Conservation (phyloP, 2,113 vertebrate species). For the Antennarius striatus region DNA sequence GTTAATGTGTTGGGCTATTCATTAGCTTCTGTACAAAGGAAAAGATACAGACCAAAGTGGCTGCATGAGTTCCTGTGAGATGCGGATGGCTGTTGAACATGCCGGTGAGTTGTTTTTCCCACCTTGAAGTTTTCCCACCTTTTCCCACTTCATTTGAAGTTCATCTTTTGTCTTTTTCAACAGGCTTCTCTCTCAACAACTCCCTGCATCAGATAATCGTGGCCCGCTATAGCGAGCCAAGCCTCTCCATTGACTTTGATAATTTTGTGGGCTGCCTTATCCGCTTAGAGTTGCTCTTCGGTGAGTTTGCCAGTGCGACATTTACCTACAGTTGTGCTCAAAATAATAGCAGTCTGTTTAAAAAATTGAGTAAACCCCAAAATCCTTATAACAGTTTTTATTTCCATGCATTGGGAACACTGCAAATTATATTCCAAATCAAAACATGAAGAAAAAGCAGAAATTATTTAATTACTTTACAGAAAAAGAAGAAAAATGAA, state of each 20-base stretch:
- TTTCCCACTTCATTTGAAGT: too few relatives aligned
- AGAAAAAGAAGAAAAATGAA: too few relatives aligned
- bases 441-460: too few relatives aligned
- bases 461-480: too few relatives aligned
- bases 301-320: slow-evolving; percentile 70
- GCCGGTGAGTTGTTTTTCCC: slow-evolving; percentile 74
- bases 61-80: slow-evolving; percentile 84
- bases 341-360: too few relatives aligned
- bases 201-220: slow-evolving; percentile 83
- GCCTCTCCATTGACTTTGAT: slow-evolving; percentile 81
- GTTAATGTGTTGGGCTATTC: slow-evolving; percentile 1
- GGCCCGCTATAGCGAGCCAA: slow-evolving; percentile 70
- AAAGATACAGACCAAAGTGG: slow-evolving; percentile 51
- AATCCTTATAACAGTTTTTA: too few relatives aligned
- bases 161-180: background rate
- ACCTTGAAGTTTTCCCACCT: too few relatives aligned
- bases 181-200: slow-evolving; percentile 83
- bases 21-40: slow-evolving; percentile 51
- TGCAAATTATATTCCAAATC: too few relatives aligned
- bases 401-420: too few relatives aligned
- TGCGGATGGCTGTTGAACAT: slow-evolving; percentile 83
- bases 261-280: slow-evolving; percentile 84
- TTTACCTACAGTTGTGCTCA: too few relatives aligned
- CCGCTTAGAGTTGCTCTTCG: slow-evolving; percentile 85
- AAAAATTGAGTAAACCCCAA: too few relatives aligned